phyloP scores from a whole-genome alignment of 2,113 vertebrate genomes.

The Aldabrachelys gigantea region DNA sequence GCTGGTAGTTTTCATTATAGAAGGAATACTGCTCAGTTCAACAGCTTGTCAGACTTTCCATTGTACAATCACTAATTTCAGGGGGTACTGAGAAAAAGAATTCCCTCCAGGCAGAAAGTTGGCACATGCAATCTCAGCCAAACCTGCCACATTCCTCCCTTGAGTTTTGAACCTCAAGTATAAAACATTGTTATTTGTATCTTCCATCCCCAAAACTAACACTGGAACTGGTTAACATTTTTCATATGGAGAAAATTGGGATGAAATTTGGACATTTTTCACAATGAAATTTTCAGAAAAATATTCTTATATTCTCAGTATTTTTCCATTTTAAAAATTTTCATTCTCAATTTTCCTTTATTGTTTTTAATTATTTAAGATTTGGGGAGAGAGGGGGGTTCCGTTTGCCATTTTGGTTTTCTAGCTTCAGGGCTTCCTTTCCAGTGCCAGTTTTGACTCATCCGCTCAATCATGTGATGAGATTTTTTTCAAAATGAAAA shows the following conservation, averaged over 20 bases:
- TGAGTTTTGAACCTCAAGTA: neutral
- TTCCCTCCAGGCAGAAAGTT: neutral
- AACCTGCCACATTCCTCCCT: neutral
- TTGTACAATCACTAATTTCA: neutral
- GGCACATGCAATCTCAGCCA: neutral
- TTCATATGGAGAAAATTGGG: neutral
- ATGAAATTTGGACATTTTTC: neutral
- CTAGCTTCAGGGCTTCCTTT: neutral
- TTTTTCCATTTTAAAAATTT: neutral
- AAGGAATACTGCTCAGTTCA: neutral
- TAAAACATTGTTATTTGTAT: neutral
- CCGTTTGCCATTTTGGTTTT: neutral
- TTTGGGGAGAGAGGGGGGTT: neutral
- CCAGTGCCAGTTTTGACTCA: neutral
- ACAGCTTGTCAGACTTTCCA: neutral
- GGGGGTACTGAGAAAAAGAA: neutral
- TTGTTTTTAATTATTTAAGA: neutral
- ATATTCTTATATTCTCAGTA: neutral
- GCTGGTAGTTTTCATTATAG: neutral
- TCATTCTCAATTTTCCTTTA: neutral
- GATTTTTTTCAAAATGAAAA: neutral
- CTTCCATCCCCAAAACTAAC: neutral
- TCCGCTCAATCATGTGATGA: neutral
- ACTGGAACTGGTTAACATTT: neutral
- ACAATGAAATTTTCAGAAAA: neutral